phyloP scores from a whole-genome alignment of 2,888 invertebrate genomes.

The Drosophila phalerata region DNA sequence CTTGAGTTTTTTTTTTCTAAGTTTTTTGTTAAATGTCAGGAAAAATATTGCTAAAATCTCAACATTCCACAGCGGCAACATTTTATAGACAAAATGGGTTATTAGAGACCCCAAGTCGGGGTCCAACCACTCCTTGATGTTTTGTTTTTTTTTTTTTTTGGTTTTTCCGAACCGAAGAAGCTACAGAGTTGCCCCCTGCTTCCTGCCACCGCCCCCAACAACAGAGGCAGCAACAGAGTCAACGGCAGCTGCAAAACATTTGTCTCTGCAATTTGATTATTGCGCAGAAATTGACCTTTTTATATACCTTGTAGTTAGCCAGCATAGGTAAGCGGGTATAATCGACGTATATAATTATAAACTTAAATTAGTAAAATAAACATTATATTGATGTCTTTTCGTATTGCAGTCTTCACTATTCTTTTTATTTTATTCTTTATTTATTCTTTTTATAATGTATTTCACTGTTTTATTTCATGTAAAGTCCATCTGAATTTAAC shows the following conservation, averaged over 20 bases:
- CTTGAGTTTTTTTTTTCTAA: background rate
- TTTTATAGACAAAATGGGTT: constrained; percentile 66
- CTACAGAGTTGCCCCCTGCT: constrained; percentile 1
- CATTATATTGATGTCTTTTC: no score
- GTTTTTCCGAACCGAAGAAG: constrained; percentile 22
- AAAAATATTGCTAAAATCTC: constrained; percentile 49
- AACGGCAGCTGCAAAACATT: constrained; percentile 23
- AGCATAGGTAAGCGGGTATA: background rate
- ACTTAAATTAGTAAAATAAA: no score
- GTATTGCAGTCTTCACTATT: no score
- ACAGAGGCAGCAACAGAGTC: background rate
- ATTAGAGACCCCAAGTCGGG: constrained; percentile 27
- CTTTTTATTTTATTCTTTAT: no score
- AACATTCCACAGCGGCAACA: constrained; percentile 60
- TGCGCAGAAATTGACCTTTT: constrained; percentile 43
- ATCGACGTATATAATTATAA: background rate
- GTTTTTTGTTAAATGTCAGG: constrained; percentile 58
- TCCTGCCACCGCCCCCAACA: constrained; percentile 17
- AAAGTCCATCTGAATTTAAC: background rate
- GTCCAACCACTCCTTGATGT: constrained; percentile 27
- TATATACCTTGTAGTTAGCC: constrained; percentile 10
- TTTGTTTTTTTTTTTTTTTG: background rate
- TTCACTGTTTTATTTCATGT: background rate
- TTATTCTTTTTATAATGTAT: background rate
- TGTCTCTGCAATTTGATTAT: constrained; percentile 35